Conservation (phyloP, 2,888 invertebrate species). For the Agrotis puta region DNA sequence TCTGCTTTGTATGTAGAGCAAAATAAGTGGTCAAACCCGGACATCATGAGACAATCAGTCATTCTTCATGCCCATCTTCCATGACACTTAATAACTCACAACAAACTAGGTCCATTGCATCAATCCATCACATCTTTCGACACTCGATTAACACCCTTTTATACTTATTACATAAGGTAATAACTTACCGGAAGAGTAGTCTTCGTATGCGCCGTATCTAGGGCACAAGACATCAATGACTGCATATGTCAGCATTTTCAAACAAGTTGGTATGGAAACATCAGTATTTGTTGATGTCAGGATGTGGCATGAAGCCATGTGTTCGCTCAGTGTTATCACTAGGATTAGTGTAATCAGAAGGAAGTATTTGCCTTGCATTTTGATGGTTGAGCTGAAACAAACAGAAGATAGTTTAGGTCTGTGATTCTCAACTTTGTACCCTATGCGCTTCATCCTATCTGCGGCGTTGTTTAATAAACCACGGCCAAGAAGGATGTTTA, state of each 20-base stretch:
- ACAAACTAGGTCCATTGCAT: constrained; percentile 48
- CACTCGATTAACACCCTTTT: constrained; percentile 40
- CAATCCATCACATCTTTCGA: constrained; percentile 23
- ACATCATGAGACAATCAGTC: constrained; percentile 9
- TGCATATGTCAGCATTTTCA: constrained; percentile 65
- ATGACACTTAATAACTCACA: constrained; percentile 10
- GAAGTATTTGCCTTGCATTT: constrained; percentile 71
- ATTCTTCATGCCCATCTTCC: constrained; percentile 18
- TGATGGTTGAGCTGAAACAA: constrained; percentile 58
- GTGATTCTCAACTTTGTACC: too few species aligned
- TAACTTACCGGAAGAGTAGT: constrained; percentile 70
- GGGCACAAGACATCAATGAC: constrained; percentile 70
- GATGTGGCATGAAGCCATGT: constrained; percentile 72
- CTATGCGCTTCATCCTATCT: too few species aligned
- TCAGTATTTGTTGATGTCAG: constrained; percentile 71
- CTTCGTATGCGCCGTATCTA: constrained; percentile 61
- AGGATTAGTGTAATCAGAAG: constrained; percentile 60
- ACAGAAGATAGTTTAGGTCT: background rate
- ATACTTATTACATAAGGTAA: constrained; percentile 36
- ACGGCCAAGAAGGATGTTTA: too few species aligned
- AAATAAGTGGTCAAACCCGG: constrained; percentile 8
- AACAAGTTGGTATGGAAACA: constrained; percentile 66
- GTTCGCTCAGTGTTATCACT: constrained; percentile 66
- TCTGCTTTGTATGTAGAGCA: background rate
- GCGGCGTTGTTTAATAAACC: too few species aligned